phyloP scores from a whole-genome alignment of 2,888 invertebrate species.

The Zootermopsis nevadensis region DNA sequence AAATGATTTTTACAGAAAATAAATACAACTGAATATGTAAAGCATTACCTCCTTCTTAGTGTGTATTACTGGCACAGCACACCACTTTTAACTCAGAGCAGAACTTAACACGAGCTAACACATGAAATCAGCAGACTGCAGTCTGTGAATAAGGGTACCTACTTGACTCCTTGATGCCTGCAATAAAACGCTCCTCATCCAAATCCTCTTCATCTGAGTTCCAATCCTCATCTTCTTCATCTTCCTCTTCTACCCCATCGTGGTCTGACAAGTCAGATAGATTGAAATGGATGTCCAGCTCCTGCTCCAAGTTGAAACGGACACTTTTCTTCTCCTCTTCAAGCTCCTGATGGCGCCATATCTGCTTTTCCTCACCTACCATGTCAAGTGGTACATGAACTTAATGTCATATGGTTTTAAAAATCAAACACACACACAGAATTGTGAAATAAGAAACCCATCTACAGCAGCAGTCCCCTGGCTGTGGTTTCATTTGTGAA shows the following conservation, averaged over 20 bases:
- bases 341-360: constrained; percentile 61
- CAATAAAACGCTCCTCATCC: constrained; percentile 57
- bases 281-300: constrained; percentile 60
- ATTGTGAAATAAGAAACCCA: too few relatives aligned
- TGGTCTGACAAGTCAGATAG: constrained; percentile 59
- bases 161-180: constrained; percentile 59
- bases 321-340: constrained; percentile 85
- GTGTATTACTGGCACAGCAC: too few relatives aligned
- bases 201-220: constrained; percentile 53
- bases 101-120: too few relatives aligned
- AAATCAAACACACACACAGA: too few relatives aligned
- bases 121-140: too few relatives aligned
- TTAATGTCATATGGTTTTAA: neutral
- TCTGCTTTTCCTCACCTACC: constrained; percentile 52
- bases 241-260: constrained; percentile 57
- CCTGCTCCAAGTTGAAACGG: constrained; percentile 70
- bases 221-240: constrained; percentile 56
- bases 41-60: too few relatives aligned
- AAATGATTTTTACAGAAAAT: too few relatives aligned
- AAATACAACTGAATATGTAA: too few relatives aligned
- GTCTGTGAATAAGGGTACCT: constrained; percentile 47
- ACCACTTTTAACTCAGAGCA: too few relatives aligned
- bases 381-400: neutral
- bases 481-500: too few relatives aligned
- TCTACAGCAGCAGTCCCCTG: too few relatives aligned